Evolutionary conservation across 2,797 vertebrate species (phyloP).

Genomic region (Onychomys arenicola): DNA sequence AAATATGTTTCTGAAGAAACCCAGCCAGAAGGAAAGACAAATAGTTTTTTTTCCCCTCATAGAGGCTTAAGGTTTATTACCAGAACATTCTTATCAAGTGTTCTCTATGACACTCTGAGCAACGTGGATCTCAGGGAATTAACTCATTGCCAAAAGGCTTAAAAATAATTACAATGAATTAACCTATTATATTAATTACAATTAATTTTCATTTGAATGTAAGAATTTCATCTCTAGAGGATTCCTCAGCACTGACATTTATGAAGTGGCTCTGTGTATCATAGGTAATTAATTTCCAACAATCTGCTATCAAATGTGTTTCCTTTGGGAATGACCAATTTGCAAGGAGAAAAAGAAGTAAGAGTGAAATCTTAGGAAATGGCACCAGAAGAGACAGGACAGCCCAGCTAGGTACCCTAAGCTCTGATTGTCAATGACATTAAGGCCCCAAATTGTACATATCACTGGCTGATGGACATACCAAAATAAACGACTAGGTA

Average conservation of each 20-base stretch:
- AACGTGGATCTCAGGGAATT: slow-evolving; percentile 72
- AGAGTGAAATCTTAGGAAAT: slow-evolving; percentile 23
- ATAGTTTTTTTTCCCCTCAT: not conserved
- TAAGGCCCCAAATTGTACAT: not conserved
- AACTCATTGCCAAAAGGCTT: slow-evolving; percentile 80
- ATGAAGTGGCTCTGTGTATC: slow-evolving; percentile 75
- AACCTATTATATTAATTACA: slow-evolving; percentile 83
- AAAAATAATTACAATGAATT: slow-evolving; percentile 83
- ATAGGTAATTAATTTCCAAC: slow-evolving; percentile 82
- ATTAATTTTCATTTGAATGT: slow-evolving; percentile 78
- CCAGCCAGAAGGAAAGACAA: slow-evolving; percentile 63
- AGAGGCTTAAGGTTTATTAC: slow-evolving; percentile 69
- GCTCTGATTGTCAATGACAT: not conserved
- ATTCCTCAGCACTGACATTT: slow-evolving; percentile 77
- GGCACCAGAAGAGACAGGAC: not conserved
- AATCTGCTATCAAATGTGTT: slow-evolving; percentile 74
- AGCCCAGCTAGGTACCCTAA: not conserved
- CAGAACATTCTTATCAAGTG: slow-evolving; percentile 73
- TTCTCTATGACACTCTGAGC: slow-evolving; percentile 66
- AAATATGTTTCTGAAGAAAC: slow-evolving; percentile 70
- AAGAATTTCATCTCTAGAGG: slow-evolving; percentile 74
- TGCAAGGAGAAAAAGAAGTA: slow-evolving; percentile 52
- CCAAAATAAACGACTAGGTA: not conserved
- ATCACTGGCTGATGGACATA: not conserved
- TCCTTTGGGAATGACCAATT: slow-evolving; percentile 76